Evolutionary conservation across 2,113 vertebrate species (phyloP), one percentile per base, ranked within the genome.

Genomic region (Condylura cristata): DNA sequence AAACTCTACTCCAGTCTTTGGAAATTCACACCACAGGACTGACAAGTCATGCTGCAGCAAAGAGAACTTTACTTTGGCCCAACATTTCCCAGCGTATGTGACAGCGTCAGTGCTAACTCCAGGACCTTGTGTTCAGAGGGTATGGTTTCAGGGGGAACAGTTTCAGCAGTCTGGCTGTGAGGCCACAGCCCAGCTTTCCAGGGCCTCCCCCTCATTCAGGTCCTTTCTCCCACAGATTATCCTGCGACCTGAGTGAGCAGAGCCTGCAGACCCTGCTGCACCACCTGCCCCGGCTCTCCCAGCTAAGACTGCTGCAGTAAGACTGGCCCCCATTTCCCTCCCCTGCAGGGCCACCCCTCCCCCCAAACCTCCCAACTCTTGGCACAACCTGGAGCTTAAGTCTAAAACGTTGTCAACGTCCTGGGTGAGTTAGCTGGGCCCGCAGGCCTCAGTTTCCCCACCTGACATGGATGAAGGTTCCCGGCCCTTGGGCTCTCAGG

Each of bases 221-320:
- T 68, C 75, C n/a, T 89, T 89, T 63, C 48, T 96, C 97, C 87
- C 93, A 81, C 97, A 99, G 99, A 58, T 98, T 99, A 37, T 99
- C 98, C 96, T 87, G 97, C 68, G 97, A 89, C 17, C 41, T 99
- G 96, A 97, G 53, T 26, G 96, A 98, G 0, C 71, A 98, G 65
- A 98, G 98, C 20, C 92, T 99, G 28, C 48, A 98, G 94, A 98
- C 65, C 26, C 96, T 99, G 41, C 93, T 99, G 63, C 93, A 30
- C 28, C 93, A 96, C 51, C 93, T 99, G 32, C 98, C 98, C 2
- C 30, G 24, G 82, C 95, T 99, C 53, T 81, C 48, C 3, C 96
- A 97, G 39, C 97, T 99, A 71, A 97, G 96, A 60, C 95, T 98
- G 1, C 98, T 99, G 63, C 98, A 98, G 99, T 99, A 98, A 98